Evolutionary conservation across 2,113 vertebrate genomes (phyloP).

Genomic region (Zosterops borbonicus): DNA sequence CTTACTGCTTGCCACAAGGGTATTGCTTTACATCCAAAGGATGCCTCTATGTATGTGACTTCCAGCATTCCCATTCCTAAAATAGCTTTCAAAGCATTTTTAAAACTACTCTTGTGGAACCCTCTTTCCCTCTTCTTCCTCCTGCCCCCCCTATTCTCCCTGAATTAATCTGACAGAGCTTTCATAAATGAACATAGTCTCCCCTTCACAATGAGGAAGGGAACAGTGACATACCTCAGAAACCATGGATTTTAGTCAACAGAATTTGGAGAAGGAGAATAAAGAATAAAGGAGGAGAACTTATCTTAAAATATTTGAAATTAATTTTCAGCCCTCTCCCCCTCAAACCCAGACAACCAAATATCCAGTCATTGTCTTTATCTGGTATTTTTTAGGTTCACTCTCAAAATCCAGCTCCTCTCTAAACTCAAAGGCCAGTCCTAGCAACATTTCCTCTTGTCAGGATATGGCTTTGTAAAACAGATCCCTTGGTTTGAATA

Average conservation of each 20-base stretch:
- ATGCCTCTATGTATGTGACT: background rate
- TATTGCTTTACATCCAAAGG: background rate
- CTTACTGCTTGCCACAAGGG: background rate
- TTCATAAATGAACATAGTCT: background rate
- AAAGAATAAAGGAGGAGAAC: background rate
- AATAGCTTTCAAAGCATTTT: background rate
- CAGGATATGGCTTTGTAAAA: background rate
- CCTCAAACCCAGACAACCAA: background rate
- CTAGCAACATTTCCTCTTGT: background rate
- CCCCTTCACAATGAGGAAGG: background rate
- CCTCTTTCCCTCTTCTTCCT: background rate
- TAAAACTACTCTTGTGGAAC: background rate
- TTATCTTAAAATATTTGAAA: background rate
- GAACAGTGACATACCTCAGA: background rate
- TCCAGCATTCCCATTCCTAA: background rate
- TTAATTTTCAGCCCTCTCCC: background rate
- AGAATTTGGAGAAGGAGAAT: background rate
- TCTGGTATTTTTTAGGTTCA: background rate
- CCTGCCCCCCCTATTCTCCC: accelerated
- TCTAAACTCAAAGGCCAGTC: background rate
- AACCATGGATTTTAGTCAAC: background rate
- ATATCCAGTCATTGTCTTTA: background rate
- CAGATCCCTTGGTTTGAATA: background rate
- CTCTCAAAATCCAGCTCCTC: background rate
- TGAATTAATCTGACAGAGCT: background rate